Percentiles rank a stretch among this genome's conserved stretches.
Conservation (phyloP, 2,888 invertebrate species). For the Pristionchus entomophagus region DNA sequence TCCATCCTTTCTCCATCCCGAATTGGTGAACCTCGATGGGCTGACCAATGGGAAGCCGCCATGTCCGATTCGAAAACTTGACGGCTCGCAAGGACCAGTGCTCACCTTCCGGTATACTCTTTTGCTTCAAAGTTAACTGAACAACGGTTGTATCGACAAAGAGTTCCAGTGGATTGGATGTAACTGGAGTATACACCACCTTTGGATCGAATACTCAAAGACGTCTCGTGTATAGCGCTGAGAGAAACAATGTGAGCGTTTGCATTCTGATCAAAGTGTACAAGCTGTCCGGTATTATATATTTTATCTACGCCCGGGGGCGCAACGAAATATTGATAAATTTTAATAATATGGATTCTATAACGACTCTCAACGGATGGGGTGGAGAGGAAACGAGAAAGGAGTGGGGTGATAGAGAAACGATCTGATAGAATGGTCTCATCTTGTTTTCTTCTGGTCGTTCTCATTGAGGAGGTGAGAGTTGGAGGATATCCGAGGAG, state of each 20-base stretch:
- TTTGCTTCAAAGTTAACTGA: not conserved
- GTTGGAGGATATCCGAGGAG: too few relatives aligned
- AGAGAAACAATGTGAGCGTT: not conserved
- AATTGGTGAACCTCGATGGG: not conserved
- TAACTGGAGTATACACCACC: not conserved
- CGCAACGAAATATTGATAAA: too few relatives aligned
- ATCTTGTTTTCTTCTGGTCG: too few relatives aligned
- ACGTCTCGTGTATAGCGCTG: not conserved
- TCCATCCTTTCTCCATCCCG: not conserved
- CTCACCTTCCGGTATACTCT: not conserved
- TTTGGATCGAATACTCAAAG: not conserved
- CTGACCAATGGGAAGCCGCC: not conserved
- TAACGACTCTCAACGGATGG: too few relatives aligned
- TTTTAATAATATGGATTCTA: too few relatives aligned
- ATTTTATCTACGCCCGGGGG: too few relatives aligned
- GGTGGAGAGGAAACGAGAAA: too few relatives aligned
- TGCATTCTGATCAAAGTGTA: not conserved
- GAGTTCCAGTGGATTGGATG: too few relatives aligned
- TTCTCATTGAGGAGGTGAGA: too few relatives aligned
- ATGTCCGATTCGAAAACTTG: not conserved
- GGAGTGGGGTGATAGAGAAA: too few relatives aligned
- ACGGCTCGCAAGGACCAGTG: not conserved
- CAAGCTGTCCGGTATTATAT: too few relatives aligned
- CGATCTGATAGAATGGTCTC: too few relatives aligned
- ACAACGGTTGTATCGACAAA: not conserved